A percentile compares a stretch with the other conserved stretches of the same genome.
These are phyloP conservation scores for Papilio gigon DNA, from an alignment of 2,888 invertebrate species.

Conservation along the genomic window DNA sequence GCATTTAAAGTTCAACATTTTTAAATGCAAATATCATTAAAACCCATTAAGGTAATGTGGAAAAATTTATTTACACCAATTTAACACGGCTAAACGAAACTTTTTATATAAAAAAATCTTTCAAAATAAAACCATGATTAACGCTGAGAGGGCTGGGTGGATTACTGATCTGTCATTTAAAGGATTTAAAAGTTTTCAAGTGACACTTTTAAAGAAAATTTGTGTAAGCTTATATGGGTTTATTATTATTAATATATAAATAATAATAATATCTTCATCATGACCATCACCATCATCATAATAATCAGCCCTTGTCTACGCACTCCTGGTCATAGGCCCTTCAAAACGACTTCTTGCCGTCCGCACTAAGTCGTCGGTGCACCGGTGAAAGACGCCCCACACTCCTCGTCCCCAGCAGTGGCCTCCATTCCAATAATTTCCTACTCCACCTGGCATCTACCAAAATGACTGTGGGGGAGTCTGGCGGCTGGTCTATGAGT, in stretches of 20 bases:
- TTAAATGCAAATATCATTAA: conserved; percentile 15
- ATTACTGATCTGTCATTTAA: not conserved
- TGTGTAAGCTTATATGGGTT: no score
- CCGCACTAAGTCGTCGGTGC: no score
- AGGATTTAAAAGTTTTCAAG: not conserved
- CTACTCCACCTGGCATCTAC: no score
- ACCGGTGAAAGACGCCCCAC: no score
- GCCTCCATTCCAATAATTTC: no score
- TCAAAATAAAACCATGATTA: not conserved
- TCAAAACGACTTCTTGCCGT: no score
- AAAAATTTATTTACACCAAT: conserved; percentile 18
- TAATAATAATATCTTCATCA: no score
- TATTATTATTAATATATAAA: no score
- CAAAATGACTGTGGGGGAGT: not conserved
- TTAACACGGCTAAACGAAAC: not conserved
- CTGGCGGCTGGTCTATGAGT: not conserved
- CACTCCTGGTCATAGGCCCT: no score
- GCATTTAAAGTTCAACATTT: conserved; percentile 19
- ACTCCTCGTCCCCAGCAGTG: no score
- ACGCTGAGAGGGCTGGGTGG: not conserved
- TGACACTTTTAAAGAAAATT: not conserved
- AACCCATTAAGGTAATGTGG: conserved; percentile 15
- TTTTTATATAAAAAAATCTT: not conserved
- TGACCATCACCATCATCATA: no score
- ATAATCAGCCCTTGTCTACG: no score